Evolutionary conservation across 30 jellyfish, hydroid and myxozoan species (phyloP), one percentile per base, ranked within the genome.

Genomic region (Hydractinia echinata): DNA sequence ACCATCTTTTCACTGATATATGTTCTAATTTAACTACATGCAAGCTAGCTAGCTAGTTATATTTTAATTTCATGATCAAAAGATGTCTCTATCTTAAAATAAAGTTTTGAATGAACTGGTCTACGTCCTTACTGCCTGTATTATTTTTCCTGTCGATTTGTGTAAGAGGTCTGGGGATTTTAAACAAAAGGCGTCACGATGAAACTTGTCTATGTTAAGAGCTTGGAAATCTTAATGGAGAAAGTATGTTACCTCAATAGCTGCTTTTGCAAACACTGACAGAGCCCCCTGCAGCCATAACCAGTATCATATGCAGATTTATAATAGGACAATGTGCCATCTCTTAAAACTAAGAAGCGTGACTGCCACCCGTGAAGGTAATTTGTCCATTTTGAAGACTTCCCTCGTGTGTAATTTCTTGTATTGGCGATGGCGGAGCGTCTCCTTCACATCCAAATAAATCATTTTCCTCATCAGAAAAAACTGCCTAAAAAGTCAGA

Each of bases 291-390:
- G 66, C 99, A 87, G 15, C 99, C 97, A 77, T 61, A 88, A 6
- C 94, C 99, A 15, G 95, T 94, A 71, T 94, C 99, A 76, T 74
- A 88, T 81, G 88, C 96, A 15, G 96, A 81, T 62, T 94, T 94
- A 66, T 84, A 94, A 84, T 95, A 95, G 11, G 97, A 89, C 70
- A 95, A 79, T 20, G 94, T 88, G 16, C 97, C 96, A 54, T 84
- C 89, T 52, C 79, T 67, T 14, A 95, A 87, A 14, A 89, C 86
- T 53, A 95, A 82, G 81, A 77, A 89, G 4, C 99, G 92, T 66
- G 87, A 84, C 70, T 95, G 99, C 99, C 99, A 95, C 51, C 99
- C 99, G 84, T 95, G 95, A 39, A 88, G 72, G 79, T 95, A 95
- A 84, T 95, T 95, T 6, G 99, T 95, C 99, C 99, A 95, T 80